phyloP scores from a whole-genome alignment of 1,140 invertebrate genomes.

The Trichonephila clavata region DNA sequence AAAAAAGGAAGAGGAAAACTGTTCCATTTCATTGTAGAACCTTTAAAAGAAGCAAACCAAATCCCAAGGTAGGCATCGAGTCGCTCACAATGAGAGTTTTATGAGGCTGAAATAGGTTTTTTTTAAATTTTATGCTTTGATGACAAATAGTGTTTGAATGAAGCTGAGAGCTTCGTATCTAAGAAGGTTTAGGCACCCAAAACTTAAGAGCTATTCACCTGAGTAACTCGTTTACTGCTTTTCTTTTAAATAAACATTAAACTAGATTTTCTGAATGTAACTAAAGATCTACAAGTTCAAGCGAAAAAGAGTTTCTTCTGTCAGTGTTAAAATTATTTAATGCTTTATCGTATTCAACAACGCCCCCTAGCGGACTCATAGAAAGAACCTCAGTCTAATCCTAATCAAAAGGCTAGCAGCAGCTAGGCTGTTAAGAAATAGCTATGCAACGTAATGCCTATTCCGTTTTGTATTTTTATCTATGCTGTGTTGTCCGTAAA shows the following conservation, averaged over 20 bases:
- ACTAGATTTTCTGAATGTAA: too few species aligned
- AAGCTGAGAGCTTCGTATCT: background rate
- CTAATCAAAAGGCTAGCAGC: too few species aligned
- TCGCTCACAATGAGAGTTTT: background rate
- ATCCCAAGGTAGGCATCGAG: background rate
- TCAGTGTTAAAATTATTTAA: too few species aligned
- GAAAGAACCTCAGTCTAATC: too few species aligned
- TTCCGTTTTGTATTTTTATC: too few species aligned
- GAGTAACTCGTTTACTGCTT: background rate
- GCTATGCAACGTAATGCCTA: too few species aligned
- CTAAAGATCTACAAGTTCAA: too few species aligned
- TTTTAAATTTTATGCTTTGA: background rate
- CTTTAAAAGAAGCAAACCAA: background rate
- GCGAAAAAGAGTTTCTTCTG: too few species aligned
- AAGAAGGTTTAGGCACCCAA: background rate
- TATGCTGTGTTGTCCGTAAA: too few species aligned
- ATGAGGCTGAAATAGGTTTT: slow-evolving; percentile 14
- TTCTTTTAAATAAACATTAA: background rate
- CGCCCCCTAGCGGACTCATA: too few species aligned
- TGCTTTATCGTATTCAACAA: too few species aligned
- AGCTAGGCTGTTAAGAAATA: too few species aligned
- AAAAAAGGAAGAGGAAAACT: background rate
- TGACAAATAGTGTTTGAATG: slow-evolving; percentile 2
- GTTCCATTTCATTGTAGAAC: background rate
- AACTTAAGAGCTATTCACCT: background rate